Evolutionary conservation across 2,113 vertebrate species (phyloP).

Genomic region (Gavialis gangeticus): DNA sequence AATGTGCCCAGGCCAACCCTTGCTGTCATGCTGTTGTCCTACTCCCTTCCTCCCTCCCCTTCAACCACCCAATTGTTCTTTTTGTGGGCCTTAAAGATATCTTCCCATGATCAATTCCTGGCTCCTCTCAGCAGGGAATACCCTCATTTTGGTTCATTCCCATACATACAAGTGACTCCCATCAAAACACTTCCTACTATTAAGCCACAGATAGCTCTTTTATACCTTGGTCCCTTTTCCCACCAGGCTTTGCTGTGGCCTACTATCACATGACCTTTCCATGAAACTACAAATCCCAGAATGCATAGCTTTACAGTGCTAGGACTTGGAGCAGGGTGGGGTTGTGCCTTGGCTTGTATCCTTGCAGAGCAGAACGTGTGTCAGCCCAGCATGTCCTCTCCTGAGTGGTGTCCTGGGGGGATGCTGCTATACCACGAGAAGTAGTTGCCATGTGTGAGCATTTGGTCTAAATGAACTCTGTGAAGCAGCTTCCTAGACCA

Average conservation of each 20-base stretch:
- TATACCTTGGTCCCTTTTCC: background rate
- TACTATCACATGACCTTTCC: background rate
- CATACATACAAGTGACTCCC: background rate
- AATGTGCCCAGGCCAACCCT: background rate
- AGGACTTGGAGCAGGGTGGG: background rate
- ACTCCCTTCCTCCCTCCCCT: background rate
- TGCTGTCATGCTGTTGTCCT: background rate
- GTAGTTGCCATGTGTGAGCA: no score
- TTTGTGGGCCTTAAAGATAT: background rate
- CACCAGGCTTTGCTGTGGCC: background rate
- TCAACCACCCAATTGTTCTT: background rate
- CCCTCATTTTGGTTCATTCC: background rate
- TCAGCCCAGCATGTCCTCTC: background rate
- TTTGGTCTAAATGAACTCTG: no score
- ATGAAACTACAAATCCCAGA: background rate
- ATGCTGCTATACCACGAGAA: no score
- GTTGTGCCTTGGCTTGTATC: background rate
- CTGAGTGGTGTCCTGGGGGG: no score
- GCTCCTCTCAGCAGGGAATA: background rate
- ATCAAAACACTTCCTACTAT: constrained; percentile 34
- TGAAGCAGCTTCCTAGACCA: no score
- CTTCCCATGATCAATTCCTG: background rate
- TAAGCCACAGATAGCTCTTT: background rate
- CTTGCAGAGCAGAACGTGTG: background rate
- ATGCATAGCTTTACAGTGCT: background rate